phyloP scores from a whole-genome alignment of 2,888 invertebrate species.

The Catocala sponsa region DNA sequence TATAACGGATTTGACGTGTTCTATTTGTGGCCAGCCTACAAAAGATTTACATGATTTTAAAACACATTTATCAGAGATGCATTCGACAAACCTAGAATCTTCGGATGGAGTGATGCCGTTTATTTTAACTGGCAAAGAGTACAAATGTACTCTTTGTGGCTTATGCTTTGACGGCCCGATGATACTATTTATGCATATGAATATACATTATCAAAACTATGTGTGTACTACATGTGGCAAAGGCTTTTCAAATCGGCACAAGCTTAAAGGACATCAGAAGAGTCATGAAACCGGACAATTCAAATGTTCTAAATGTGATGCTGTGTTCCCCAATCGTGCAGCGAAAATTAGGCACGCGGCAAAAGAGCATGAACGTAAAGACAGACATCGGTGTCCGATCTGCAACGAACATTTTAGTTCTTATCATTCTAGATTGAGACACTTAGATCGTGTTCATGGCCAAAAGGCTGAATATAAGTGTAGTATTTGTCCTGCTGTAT shows the following conservation, averaged over 20 bases:
- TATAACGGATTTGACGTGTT: constrained; percentile 66
- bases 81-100: constrained; percentile 57
- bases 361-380: constrained; percentile 61
- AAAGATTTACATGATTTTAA: constrained; percentile 59
- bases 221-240: constrained; percentile 82
- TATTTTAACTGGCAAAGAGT: constrained; percentile 61
- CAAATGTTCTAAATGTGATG: constrained; percentile 75
- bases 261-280: constrained; percentile 73
- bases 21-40: constrained; percentile 54
- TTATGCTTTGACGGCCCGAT: constrained; percentile 60
- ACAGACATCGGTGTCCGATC: constrained; percentile 69
- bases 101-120: constrained; percentile 72
- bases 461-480: constrained; percentile 67
- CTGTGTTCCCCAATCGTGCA: constrained; percentile 66
- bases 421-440: constrained; percentile 64
- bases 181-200: constrained; percentile 74
- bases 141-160: constrained; percentile 66
- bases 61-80: constrained; percentile 59
- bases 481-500: constrained; percentile 62
- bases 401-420: constrained; percentile 66
- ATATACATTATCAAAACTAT: constrained; percentile 76
- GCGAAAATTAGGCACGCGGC: constrained; percentile 62
- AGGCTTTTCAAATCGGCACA: constrained; percentile 75
- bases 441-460: constrained; percentile 65
- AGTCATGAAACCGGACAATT: constrained; percentile 73